phyloP scores from a whole-genome alignment of 2,888 invertebrate genomes.

The Malacosoma neustria region DNA sequence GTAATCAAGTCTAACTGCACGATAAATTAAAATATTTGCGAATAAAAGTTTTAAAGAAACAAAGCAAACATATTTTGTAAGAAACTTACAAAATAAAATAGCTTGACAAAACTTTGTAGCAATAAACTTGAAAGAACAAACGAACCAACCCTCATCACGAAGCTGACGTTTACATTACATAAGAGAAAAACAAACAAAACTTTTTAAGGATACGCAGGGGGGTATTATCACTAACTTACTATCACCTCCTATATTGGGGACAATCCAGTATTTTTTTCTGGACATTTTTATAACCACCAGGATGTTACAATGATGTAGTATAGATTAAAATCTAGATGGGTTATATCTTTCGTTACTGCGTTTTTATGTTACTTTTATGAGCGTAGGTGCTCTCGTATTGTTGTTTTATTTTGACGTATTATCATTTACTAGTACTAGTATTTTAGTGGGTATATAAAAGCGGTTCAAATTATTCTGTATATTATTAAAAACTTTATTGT shows the following conservation, averaged over 20 bases:
- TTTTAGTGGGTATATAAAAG: too few species aligned
- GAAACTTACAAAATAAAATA: background rate
- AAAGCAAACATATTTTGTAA: too few species aligned
- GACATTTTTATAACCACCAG: conserved; percentile 29
- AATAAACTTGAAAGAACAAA: background rate
- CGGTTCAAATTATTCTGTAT: too few species aligned
- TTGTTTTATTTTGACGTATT: background rate
- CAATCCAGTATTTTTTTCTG: conserved; percentile 20
- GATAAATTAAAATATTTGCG: too few species aligned
- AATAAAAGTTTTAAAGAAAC: too few species aligned
- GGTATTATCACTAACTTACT: conserved; percentile 12
- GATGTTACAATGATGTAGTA: conserved; percentile 23
- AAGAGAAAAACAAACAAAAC: conserved; percentile 6
- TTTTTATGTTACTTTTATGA: conserved; percentile 1
- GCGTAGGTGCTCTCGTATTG: background rate
- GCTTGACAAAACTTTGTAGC: background rate
- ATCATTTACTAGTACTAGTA: too few species aligned
- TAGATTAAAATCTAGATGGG: conserved; percentile 19
- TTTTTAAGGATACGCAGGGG: conserved; percentile 12
- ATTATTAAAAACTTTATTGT: too few species aligned
- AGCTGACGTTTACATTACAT: background rate
- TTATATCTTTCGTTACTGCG: conserved; percentile 4
- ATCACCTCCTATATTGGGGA: conserved; percentile 23
- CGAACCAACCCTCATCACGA: background rate
- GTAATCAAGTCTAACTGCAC: too few species aligned